Evolutionary conservation across 1,140 invertebrate species (phyloP), one percentile per base, ranked within the genome.

Genomic region (Caenorhabditis briggsae): DNA sequence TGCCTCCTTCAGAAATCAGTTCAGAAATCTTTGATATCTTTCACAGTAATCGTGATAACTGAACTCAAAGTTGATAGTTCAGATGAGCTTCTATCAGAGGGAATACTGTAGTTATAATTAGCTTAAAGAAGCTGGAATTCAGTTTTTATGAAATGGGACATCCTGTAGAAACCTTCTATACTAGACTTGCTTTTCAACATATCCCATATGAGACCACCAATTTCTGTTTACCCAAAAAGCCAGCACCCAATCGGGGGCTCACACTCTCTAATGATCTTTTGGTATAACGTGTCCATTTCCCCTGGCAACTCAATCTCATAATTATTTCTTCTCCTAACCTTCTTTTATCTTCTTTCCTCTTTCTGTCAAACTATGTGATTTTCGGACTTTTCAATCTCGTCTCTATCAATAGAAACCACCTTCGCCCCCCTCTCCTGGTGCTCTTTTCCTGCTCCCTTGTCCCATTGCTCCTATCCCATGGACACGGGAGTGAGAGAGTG

Each of bases 361-460:
- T n/a, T 18, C 43, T 16, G 16, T 12, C 46, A 16, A 43, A 70
- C 41, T 70, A 18, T 18, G 14, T 70, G 64, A 70, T 70, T 70
- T 48, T 70, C 64, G 64, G 64, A 70, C 64, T 70, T n/a, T 48
- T 70, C 41, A 70, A 41, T 20, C 59, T 23, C 33, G 33, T 33
- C 20, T 61, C 64, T 70, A 70, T 70, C 64, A 70, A 70, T 70
- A 70, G 64, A 70, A 70, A 70, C 64, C 64, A 70, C 64, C 64
- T 70, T 70, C 64, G 64, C 64, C 43, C 64, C 6, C 16, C 8
- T 14, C 20, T 18, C 58, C 9, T 33, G 50, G 50, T 53, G 12
- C 41, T 46, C 64, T 48, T n/a, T n/a, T n/a, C n/a, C n/a, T 46
- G 64, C 33, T 70, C 41, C 11, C 43, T 48, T 43, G 16, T 46